Evolutionary conservation across 2,797 vertebrate species (phyloP).

Genomic region (Sebastes itinus): DNA sequence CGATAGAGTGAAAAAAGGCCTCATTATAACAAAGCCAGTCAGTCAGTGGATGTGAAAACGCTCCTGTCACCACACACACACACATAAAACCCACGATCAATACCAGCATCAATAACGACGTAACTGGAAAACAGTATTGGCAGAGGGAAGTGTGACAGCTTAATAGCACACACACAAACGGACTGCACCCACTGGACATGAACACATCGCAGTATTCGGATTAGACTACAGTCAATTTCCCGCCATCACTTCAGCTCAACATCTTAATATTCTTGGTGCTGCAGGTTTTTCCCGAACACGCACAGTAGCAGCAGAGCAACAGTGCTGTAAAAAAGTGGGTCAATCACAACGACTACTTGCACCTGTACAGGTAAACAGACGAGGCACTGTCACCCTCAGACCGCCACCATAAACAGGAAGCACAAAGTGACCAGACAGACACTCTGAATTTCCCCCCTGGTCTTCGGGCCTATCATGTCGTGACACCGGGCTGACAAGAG

Average conservation of each 20-base stretch:
- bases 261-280: neutral
- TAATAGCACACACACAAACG: neutral
- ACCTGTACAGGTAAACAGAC: conserved; percentile 48
- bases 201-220: no score
- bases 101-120: conserved; percentile 22
- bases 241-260: neutral
- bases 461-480: conserved; percentile 41
- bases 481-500: conserved; percentile 61
- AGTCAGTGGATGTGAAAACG: conserved; percentile 20
- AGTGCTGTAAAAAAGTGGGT: conserved; percentile 46
- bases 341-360: neutral
- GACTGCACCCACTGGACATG: neutral
- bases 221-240: neutral
- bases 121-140: conserved; percentile 28
- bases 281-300: neutral
- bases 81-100: conserved; percentile 35
- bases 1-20: conserved; percentile 1
- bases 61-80: conserved; percentile 33
- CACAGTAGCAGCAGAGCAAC: neutral
- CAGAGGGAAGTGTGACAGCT: neutral
- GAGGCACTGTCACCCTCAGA: conserved; percentile 54
- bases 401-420: conserved; percentile 64
- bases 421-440: conserved; percentile 66
- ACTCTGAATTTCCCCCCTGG: conserved; percentile 50
- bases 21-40: neutral